Conservation (phyloP, 2,113 vertebrate species). For the Hippoglossus stenolepis region DNA sequence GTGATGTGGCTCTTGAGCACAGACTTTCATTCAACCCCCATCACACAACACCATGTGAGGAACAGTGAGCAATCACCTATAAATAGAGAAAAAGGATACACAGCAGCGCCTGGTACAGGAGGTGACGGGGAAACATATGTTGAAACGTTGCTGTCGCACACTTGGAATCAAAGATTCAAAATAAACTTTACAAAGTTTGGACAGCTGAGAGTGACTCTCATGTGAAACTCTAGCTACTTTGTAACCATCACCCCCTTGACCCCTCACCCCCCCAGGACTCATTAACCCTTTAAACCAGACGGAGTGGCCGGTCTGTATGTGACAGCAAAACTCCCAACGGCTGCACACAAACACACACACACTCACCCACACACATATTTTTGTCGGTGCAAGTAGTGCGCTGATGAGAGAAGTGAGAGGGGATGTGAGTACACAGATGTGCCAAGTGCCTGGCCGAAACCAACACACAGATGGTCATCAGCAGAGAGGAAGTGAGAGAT, state of each 20-base stretch:
- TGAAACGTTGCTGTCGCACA: constrained; percentile 25
- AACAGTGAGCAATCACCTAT: not conserved
- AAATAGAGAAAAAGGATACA: not conserved
- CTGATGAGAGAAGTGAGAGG: constrained; percentile 83
- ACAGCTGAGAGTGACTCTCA: constrained; percentile 43
- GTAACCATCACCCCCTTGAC: constrained; percentile 43
- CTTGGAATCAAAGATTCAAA: constrained; percentile 31
- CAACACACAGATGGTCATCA: constrained; percentile 80
- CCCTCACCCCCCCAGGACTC: constrained; percentile 49
- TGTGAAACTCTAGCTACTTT: constrained; percentile 52
- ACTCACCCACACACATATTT: constrained; percentile 8
- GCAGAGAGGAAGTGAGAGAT: constrained; percentile 83
- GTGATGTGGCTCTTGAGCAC: not conserved
- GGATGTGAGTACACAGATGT: constrained; percentile 84
- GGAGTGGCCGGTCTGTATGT: not conserved
- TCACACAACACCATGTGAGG: not conserved
- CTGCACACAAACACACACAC: not conserved
- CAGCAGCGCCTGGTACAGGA: not conserved
- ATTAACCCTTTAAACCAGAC: constrained; percentile 45
- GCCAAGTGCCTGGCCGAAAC: constrained; percentile 80
- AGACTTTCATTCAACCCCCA: not conserved
- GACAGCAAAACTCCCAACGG: constrained; percentile 25
- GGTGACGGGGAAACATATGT: not conserved
- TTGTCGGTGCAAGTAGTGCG: constrained; percentile 42
- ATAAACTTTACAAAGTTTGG: constrained; percentile 12